A percentile compares a stretch with the other conserved stretches of the same genome.
Conservation (phyloP, 2,888 invertebrate species). For the Steinernema scapterisci region DNA sequence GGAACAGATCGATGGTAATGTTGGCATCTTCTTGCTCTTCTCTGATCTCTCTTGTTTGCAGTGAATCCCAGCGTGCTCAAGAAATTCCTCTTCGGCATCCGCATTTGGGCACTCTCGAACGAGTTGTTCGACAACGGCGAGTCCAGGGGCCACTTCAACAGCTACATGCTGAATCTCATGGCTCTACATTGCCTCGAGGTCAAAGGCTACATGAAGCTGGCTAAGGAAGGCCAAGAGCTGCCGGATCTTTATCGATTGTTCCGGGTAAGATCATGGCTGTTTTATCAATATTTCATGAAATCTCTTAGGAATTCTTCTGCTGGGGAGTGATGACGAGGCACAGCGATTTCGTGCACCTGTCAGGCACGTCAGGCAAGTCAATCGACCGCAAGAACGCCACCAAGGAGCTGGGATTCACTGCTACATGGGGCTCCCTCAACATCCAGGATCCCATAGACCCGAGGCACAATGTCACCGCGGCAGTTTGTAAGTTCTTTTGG, state of each 20-base stretch:
- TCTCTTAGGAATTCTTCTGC: constrained; percentile 36
- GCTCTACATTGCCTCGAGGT: background rate
- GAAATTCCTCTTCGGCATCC: constrained; percentile 41
- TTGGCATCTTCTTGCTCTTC: background rate
- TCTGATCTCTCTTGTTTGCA: constrained; percentile 35
- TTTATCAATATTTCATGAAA: background rate
- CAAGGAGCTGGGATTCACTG: no score
- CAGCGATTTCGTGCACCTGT: background rate
- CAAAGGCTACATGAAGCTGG: background rate
- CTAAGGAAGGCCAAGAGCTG: background rate
- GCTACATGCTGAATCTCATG: constrained; percentile 39
- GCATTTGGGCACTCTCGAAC: constrained; percentile 46
- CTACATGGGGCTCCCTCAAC: background rate
- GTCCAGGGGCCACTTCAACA: constrained; percentile 42
- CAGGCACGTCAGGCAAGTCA: no score
- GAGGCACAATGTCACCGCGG: constrained; percentile 44
- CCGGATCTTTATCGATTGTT: background rate
- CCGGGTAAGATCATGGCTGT: background rate
- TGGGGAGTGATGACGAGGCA: constrained; percentile 34
- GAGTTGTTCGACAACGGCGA: constrained; percentile 38
- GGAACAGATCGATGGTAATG: constrained; percentile 26
- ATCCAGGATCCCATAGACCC: constrained; percentile 49
- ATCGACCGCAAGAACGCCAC: no score
- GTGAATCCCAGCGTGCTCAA: constrained; percentile 2
- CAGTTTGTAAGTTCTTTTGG: constrained; percentile 29